Evolutionary conservation across 2,888 invertebrate genomes (phyloP).

Genomic region (Drosophila mettleri): DNA sequence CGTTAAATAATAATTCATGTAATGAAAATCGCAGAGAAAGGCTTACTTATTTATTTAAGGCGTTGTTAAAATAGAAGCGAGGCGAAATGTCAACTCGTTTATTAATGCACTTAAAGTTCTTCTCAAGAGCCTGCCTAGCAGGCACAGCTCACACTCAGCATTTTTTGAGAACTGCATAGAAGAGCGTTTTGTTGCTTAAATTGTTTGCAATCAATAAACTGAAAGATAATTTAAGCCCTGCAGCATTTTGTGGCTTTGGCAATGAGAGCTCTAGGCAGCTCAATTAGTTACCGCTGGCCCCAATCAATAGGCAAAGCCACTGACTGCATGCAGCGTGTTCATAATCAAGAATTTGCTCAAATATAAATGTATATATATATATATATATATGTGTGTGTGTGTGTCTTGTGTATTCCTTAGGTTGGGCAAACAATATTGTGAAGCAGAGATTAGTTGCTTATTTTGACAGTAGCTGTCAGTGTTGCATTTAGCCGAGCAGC

Average conservation of each 20-base stretch:
- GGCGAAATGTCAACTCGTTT: no score
- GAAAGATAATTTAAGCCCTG: not conserved
- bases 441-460: slow-evolving; percentile 71
- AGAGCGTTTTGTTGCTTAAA: not conserved
- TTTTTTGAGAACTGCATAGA: not conserved
- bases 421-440: slow-evolving; percentile 67
- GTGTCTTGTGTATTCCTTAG: slow-evolving; percentile 25
- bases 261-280: slow-evolving; percentile 1
- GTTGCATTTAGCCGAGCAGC: slow-evolving; percentile 66
- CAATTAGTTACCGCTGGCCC: slow-evolving; percentile 15
- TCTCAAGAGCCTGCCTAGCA: not conserved
- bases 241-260: slow-evolving; percentile 2
- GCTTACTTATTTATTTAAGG: no score
- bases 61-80: no score
- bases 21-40: no score
- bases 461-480: slow-evolving; percentile 78
- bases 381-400: not conserved
- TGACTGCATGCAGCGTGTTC: slow-evolving; percentile 8
- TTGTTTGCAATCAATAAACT: not conserved
- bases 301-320: slow-evolving; percentile 39
- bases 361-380: not conserved
- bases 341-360: slow-evolving; percentile 32
- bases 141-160: not conserved
- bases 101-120: no score
- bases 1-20: no score